Percentiles rank a stretch among this genome's conserved stretches.
These are phyloP conservation scores for Drosophila borborema DNA, from an alignment of 2,888 invertebrate species.

Conservation along the genomic window DNA sequence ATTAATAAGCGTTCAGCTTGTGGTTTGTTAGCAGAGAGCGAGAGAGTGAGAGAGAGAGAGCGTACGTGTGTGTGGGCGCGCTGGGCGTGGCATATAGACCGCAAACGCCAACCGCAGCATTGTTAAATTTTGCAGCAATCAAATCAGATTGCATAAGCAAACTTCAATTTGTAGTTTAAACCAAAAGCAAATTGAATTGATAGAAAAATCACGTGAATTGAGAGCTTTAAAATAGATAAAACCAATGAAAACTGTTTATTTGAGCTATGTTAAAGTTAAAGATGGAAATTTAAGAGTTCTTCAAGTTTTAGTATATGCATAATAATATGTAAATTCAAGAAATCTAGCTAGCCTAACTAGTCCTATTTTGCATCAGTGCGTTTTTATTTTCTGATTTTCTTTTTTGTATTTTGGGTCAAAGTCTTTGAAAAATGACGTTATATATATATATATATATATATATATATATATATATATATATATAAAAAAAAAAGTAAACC, in stretches of 20 bases:
- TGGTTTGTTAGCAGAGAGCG: conserved; percentile 41
- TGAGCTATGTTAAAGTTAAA: background rate
- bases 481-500: conserved; percentile 76
- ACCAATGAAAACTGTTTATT: background rate
- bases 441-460: too few relatives aligned
- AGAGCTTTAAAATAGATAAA: background rate
- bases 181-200: conserved; percentile 23
- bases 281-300: too few relatives aligned
- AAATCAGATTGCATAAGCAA: conserved; percentile 4
- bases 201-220: conserved; percentile 7
- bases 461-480: too few relatives aligned
- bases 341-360: background rate
- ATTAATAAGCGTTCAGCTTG: conserved; percentile 68
- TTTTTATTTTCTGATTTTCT: conserved; percentile 37
- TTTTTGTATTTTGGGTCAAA: conserved; percentile 69
- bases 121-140: conserved; percentile 26
- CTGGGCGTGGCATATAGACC: conserved; percentile 36
- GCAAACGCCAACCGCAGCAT: conserved; percentile 52
- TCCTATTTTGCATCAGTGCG: background rate
- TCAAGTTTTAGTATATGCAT: too few relatives aligned
- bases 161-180: background rate
- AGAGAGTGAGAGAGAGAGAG: conserved; percentile 27
- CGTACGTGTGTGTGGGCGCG: conserved; percentile 16
- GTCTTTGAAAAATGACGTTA: conserved; percentile 74
- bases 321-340: background rate